Evolutionary conservation across 1,140 invertebrate genomes (phyloP).

Genomic region (Grapholita molesta): DNA sequence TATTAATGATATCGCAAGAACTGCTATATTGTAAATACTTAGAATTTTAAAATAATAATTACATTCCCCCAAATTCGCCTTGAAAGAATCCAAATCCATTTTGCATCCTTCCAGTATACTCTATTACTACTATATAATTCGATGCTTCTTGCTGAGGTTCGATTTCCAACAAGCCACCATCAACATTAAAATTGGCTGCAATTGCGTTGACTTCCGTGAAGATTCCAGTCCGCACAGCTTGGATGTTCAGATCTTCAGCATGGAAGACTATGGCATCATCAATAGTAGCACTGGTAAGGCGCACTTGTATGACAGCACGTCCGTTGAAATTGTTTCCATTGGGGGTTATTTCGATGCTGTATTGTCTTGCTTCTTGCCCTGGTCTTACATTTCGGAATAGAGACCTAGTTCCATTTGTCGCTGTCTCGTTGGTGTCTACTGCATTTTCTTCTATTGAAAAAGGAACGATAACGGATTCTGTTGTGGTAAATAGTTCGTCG

Average conservation of each 20-base stretch:
- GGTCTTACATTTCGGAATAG: constrained; percentile 35
- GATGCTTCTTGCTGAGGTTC: constrained; percentile 23
- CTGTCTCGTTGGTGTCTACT: background rate
- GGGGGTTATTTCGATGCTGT: constrained; percentile 40
- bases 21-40: too few relatives aligned
- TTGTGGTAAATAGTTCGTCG: constrained; percentile 13
- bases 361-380: constrained; percentile 40
- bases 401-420: constrained; percentile 4
- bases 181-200: constrained; percentile 21
- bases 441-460: background rate
- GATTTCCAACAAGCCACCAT: constrained; percentile 42
- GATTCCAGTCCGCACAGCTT: constrained; percentile 38
- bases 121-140: constrained; percentile 46
- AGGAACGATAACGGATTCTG: background rate
- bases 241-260: constrained; percentile 34
- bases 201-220: constrained; percentile 36
- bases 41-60: constrained; percentile 31
- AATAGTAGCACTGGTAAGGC: constrained; percentile 32
- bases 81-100: constrained; percentile 39
- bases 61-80: constrained; percentile 37
- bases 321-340: constrained; percentile 42
- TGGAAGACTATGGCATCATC: constrained; percentile 43
- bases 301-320: constrained; percentile 42
- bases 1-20: too few relatives aligned
- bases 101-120: constrained; percentile 63